phyloP scores from a whole-genome alignment of 1,140 invertebrate species.

The Ostrea denselamellosa region DNA sequence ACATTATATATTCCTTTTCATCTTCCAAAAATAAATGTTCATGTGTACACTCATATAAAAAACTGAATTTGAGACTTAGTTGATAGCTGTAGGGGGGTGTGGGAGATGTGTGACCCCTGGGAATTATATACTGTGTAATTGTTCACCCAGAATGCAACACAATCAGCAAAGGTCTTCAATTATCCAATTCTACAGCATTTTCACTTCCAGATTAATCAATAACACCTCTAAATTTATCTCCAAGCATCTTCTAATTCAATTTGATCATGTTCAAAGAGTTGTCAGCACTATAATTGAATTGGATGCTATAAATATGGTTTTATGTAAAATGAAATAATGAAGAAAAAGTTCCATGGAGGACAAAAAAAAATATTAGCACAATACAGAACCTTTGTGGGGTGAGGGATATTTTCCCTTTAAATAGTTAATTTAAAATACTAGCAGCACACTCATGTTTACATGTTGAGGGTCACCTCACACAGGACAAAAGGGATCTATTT shows the following conservation, averaged over 20 bases:
- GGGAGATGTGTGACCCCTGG: not conserved
- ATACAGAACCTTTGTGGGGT: not conserved
- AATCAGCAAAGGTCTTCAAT: not conserved
- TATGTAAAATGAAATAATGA: not conserved
- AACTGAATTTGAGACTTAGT: not conserved
- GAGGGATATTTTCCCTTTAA: not conserved
- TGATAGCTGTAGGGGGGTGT: no score
- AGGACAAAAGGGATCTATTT: constrained; percentile 3
- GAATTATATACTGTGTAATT: not conserved
- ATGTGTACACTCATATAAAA: not conserved
- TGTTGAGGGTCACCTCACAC: constrained; percentile 19
- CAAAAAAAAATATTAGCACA: not conserved
- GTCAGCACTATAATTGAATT: not conserved
- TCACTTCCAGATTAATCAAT: constrained; percentile 15
- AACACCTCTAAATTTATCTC: constrained; percentile 22
- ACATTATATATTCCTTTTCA: not conserved
- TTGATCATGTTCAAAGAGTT: constrained; percentile 33
- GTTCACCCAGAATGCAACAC: not conserved
- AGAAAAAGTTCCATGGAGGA: not conserved
- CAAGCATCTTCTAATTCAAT: constrained; percentile 25
- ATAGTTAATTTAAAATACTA: not conserved
- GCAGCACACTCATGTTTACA: constrained; percentile 23
- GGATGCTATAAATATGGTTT: not conserved
- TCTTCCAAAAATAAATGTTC: not conserved
- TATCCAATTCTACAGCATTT: not conserved